These are phyloP conservation scores for Leptinotarsa lineolata DNA, from an alignment of 1,140 invertebrate genomes.

Conservation along the genomic window DNA sequence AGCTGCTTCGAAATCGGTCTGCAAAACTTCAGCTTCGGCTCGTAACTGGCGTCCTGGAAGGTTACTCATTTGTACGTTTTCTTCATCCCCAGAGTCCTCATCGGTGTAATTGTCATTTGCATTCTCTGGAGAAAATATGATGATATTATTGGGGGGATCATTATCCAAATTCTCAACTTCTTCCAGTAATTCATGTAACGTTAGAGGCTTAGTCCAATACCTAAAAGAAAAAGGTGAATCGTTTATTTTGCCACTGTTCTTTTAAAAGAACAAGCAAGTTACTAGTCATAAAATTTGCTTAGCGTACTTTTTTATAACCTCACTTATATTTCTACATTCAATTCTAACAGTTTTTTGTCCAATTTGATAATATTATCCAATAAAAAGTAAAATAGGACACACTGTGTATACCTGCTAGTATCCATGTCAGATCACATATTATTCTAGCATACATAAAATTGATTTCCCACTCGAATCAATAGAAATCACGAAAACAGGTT, in stretches of 20 bases:
- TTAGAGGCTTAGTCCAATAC: constrained; percentile 31
- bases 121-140: constrained; percentile 32
- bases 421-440: too few species aligned
- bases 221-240: constrained; percentile 29
- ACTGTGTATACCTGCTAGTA: too few species aligned
- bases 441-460: too few species aligned
- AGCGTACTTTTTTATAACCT: neutral
- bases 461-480: too few species aligned
- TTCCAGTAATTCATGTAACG: constrained; percentile 28
- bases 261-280: constrained; percentile 27
- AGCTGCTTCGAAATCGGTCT: neutral
- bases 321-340: neutral
- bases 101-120: constrained; percentile 26
- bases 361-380: too few species aligned
- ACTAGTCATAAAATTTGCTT: neutral
- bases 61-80: constrained; percentile 31
- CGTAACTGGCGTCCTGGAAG: constrained; percentile 28
- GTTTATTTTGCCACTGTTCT: constrained; percentile 22
- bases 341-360: too few species aligned
- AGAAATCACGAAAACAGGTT: too few species aligned
- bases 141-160: constrained; percentile 22
- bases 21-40: constrained; percentile 22
- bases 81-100: constrained; percentile 36
- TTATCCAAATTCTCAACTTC: constrained; percentile 31
- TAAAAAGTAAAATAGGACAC: too few species aligned